Evolutionary conservation across 2,888 invertebrate genomes (phyloP).

Genomic region (Andricus quercusramuli): DNA sequence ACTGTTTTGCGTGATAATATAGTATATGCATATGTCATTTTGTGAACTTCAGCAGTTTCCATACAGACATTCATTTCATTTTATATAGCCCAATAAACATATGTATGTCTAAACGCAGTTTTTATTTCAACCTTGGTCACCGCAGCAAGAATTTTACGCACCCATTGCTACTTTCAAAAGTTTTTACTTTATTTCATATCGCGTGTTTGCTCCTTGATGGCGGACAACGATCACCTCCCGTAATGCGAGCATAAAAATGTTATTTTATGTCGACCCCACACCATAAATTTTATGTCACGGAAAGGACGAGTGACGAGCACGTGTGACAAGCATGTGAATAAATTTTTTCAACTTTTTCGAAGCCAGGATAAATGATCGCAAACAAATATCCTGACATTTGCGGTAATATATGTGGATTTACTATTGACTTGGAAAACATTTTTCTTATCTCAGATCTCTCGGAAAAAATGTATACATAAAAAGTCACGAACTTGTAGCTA

Average conservation of each 20-base stretch:
- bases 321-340: conserved; percentile 8
- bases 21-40: neutral
- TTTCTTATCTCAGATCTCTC: no score
- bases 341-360: conserved; percentile 26
- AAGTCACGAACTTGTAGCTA: no score
- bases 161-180: conserved; percentile 16
- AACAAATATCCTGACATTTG: neutral
- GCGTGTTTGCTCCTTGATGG: conserved; percentile 16
- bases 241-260: conserved; percentile 30
- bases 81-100: conserved; percentile 7
- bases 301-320: neutral
- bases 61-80: conserved; percentile 1
- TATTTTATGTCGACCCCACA: conserved; percentile 33
- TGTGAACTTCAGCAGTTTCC: neutral
- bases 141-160: conserved; percentile 14
- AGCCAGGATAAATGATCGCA: neutral
- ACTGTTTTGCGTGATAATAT: neutral
- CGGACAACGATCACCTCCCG: neutral
- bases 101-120: neutral
- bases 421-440: no score
- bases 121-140: neutral
- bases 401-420: no score
- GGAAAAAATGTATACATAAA: no score
- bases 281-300: conserved; percentile 26
- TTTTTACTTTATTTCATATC: conserved; percentile 5